Base-by-base conservation (phyloP, 1,140 invertebrate species). In the Sitodiplosis mosellana region DNA sequence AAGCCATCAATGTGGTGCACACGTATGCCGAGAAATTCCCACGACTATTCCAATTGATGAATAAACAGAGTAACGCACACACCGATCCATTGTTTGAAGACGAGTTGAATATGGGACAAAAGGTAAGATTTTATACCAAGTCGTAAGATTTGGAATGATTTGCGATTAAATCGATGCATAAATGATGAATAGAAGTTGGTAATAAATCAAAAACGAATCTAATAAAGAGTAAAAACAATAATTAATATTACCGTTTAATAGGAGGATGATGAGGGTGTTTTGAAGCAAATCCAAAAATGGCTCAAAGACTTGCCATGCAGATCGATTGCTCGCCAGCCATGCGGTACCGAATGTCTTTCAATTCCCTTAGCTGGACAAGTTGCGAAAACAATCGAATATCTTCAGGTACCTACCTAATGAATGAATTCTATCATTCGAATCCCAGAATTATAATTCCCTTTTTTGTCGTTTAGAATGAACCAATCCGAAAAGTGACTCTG, bases 11-110 rank as follows among this genome's bases (percentile, higher is more conserved):
- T n/a, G 60, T 83, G 1, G 72, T 95, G 15, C 55, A 64, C 20
- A 61, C 69, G 2, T 95, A 91, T 58, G 72, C 80, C 49, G 45
- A 65, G 10, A 68, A 73, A 49, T 94, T 77, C 67, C 83, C 84
- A 0, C 74, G 80, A 1, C 53, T 95, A 2, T 83, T 93, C 56
- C 67, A 79, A 40, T 71, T 69, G 54, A 57, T 84, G 22, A n/a
- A 15, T 37, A 54, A 67, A 1, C 52, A 40, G 10, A 1, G 57
- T 21, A 59, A 65, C 17, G 49, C 64, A 1, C 56, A 60, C 2
- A 69, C 68, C 20, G 78, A 83, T 52, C 63, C 79, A 7, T 80
- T 76, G 54, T 73, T 71, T 51, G 75, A 77, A 47, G 62, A 74
- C 19, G 77, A 84, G 40, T 54, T 89, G 1, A 87, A 80, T 60